Conservation (phyloP, 2,888 invertebrate species). For the Terebella lapidaria region DNA sequence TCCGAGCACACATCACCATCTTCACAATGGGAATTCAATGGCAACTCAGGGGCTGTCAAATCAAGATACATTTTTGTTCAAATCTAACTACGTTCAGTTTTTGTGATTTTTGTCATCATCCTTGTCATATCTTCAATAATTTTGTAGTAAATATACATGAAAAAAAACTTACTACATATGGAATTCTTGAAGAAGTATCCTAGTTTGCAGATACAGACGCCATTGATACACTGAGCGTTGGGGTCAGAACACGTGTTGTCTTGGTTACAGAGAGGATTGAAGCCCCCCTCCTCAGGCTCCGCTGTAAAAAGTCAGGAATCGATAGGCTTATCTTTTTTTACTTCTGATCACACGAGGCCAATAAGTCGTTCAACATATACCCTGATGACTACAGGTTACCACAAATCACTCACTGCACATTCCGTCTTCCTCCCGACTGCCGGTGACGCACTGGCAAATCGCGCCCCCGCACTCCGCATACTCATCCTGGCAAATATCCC, state of each 20-base stretch:
- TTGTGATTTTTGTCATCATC: neutral
- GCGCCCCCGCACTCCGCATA: slow-evolving; percentile 19
- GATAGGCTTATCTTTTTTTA: too few species aligned
- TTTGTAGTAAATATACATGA: neutral
- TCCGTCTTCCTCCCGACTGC: slow-evolving; percentile 11
- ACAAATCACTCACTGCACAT: slow-evolving; percentile 15
- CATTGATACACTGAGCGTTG: slow-evolving; percentile 21
- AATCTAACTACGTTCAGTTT: neutral
- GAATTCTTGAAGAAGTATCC: slow-evolving; percentile 22
- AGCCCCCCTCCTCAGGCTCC: neutral
- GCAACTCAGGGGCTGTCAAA: slow-evolving; percentile 17
- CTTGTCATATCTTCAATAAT: neutral
- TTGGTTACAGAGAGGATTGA: slow-evolving; percentile 8
- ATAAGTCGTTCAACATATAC: too few species aligned
- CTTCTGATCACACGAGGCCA: too few species aligned
- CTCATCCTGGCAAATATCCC: slow-evolving; percentile 19
- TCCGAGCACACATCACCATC: slow-evolving; percentile 22
- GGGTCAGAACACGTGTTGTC: slow-evolving; percentile 19
- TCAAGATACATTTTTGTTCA: too few species aligned
- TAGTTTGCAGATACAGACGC: slow-evolving; percentile 18
- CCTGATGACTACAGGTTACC: too few species aligned
- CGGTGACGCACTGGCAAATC: slow-evolving; percentile 15
- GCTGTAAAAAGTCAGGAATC: slow-evolving; percentile 11
- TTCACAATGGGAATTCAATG: slow-evolving; percentile 20
- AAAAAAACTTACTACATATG: slow-evolving; percentile 18